Conservation (phyloP, 2,888 invertebrate genomes). For the Thyatira batis region DNA sequence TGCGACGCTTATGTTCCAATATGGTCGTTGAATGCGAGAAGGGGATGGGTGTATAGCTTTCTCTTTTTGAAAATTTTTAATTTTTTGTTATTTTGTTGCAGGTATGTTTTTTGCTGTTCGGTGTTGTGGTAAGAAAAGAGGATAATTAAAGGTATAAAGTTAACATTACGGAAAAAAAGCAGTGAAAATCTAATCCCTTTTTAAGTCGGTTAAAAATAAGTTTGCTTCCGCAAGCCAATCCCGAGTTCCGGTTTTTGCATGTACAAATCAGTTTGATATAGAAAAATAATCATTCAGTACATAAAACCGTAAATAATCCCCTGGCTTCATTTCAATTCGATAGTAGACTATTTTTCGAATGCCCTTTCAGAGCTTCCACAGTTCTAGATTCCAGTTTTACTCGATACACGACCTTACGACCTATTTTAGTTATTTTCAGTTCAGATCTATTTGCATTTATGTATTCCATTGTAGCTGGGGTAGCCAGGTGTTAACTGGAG, state of each 20-base stretch:
- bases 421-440: conserved; percentile 15
- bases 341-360: not conserved
- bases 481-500: conserved; percentile 9
- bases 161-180: too few species aligned
- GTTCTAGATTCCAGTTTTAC: conserved; percentile 6
- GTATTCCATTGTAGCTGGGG: conserved; percentile 8
- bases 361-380: not conserved
- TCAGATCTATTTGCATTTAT: conserved; percentile 5
- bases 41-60: conserved; percentile 1
- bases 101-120: conserved; percentile 19
- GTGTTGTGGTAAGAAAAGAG: not conserved
- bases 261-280: too few species aligned
- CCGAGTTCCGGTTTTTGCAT: too few species aligned
- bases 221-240: too few species aligned
- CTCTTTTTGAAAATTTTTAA: conserved; percentile 8
- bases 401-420: conserved; percentile 10
- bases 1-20: not conserved
- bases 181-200: too few species aligned
- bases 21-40: not conserved
- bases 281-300: too few species aligned
- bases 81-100: conserved; percentile 28
- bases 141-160: too few species aligned
- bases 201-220: too few species aligned
- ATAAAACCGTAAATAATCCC: too few species aligned
- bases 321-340: not conserved